Conservation (phyloP, 1,140 invertebrate species). For the Argopecten irradians region DNA sequence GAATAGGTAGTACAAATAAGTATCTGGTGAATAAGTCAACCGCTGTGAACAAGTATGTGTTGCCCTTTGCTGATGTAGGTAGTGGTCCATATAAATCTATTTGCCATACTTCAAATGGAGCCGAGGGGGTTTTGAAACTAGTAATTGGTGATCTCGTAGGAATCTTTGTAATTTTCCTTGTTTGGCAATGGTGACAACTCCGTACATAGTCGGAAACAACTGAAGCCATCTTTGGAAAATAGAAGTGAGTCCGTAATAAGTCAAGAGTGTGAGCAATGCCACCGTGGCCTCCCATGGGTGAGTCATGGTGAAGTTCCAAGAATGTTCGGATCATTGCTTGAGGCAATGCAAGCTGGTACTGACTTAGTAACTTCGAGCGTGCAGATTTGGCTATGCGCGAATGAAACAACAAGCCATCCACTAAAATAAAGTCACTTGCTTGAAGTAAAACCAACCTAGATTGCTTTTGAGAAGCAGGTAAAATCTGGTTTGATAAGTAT, state of each 20-base stretch:
- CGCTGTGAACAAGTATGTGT: constrained; percentile 38
- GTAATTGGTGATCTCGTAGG: constrained; percentile 28
- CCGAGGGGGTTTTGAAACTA: constrained; percentile 28
- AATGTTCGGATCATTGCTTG: constrained; percentile 24
- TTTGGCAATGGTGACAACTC: constrained; percentile 44
- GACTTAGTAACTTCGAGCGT: not conserved
- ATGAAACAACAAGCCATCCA: constrained; percentile 40
- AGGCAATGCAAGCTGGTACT: constrained; percentile 38
- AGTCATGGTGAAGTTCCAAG: constrained; percentile 37
- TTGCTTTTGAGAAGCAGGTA: constrained; percentile 40
- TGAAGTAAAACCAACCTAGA: constrained; percentile 25
- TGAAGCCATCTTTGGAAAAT: too few species aligned
- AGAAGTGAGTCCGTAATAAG: constrained; percentile 38
- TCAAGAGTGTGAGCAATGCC: constrained; percentile 46
- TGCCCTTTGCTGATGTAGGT: not conserved
- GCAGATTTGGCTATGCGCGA: constrained; percentile 30
- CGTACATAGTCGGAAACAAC: constrained; percentile 39
- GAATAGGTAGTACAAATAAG: constrained; percentile 25
- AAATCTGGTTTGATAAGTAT: constrained; percentile 29
- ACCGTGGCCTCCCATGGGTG: constrained; percentile 39
- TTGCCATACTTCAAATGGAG: constrained; percentile 42
- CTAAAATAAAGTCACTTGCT: constrained; percentile 33
- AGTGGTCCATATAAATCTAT: constrained; percentile 29
- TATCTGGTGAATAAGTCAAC: constrained; percentile 38
- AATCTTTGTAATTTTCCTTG: constrained; percentile 34